phyloP scores from a whole-genome alignment of 2,888 invertebrate genomes.

The Lumbricus terrestris region DNA sequence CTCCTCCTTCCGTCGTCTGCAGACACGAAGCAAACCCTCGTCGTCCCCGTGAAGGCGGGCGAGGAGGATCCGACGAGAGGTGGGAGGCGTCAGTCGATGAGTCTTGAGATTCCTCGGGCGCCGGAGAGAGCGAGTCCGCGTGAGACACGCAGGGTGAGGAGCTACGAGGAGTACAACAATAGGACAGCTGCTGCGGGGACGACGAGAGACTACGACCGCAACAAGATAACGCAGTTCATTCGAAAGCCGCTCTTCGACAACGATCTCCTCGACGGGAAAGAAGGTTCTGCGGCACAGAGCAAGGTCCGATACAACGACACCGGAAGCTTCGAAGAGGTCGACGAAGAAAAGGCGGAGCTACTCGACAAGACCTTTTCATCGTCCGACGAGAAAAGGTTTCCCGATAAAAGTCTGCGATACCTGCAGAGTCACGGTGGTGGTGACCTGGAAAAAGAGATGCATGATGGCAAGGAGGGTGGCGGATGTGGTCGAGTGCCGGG shows the following conservation, averaged over 20 bases:
- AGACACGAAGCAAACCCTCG: neutral
- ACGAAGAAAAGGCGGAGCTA: constrained; percentile 40
- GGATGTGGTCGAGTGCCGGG: neutral
- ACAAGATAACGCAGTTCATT: constrained; percentile 54
- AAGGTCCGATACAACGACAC: constrained; percentile 55
- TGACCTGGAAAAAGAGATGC: neutral
- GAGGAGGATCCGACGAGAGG: neutral
- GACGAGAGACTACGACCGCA: constrained; percentile 47
- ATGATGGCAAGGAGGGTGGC: neutral
- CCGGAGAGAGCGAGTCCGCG: neutral
- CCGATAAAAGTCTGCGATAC: neutral
- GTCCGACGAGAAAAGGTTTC: neutral
- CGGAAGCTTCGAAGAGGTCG: constrained; percentile 62
- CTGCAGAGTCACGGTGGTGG: neutral
- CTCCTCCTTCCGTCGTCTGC: too few relatives aligned
- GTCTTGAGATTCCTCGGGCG: constrained; percentile 41
- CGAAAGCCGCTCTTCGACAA: constrained; percentile 50
- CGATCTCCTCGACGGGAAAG: constrained; percentile 43
- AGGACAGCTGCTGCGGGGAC: neutral
- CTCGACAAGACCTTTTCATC: neutral
- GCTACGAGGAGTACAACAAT: constrained; percentile 45
- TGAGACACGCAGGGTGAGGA: constrained; percentile 44
- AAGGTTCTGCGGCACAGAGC: constrained; percentile 27
- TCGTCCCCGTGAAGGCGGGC: neutral
- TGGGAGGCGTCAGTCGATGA: constrained; percentile 31